Percentiles rank a stretch among this genome's conserved stretches.
Conservation (phyloP, 2,888 invertebrate genomes). For the Eretmocerus hayati region DNA sequence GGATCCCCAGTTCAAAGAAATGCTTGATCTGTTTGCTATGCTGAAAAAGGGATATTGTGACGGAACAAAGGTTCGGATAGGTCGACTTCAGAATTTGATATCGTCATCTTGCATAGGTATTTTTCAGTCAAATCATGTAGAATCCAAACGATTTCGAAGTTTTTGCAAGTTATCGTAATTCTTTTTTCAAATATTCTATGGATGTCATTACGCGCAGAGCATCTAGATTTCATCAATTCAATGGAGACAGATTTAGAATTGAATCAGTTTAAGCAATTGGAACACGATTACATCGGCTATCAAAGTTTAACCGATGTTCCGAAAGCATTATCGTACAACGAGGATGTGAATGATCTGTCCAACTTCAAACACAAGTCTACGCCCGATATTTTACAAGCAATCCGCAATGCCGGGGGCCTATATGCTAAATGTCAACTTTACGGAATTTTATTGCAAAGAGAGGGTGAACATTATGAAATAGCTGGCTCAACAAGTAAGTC, state of each 20-base stretch:
- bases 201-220: no score
- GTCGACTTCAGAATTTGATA: conserved; percentile 88
- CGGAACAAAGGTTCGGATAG: conserved; percentile 91
- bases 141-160: no score
- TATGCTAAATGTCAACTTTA: conserved; percentile 77
- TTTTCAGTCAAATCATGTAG: not conserved
- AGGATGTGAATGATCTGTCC: conserved; percentile 54
- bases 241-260: conserved; percentile 66
- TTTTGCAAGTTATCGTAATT: no score
- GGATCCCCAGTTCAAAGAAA: conserved; percentile 93
- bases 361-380: conserved; percentile 60
- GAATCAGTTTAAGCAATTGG: conserved; percentile 78
- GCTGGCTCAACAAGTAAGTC: conserved; percentile 48
- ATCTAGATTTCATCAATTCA: conserved; percentile 89
- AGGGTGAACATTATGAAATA: conserved; percentile 74
- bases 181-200: no score
- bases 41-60: conserved; percentile 95
- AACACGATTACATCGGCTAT: conserved; percentile 89
- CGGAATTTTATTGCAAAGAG: conserved; percentile 72
- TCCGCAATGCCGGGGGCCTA: conserved; percentile 64
- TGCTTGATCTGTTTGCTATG: conserved; percentile 93
- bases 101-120: conserved; percentile 94
- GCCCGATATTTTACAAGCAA: conserved; percentile 66
- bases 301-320: conserved; percentile 94
- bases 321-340: conserved; percentile 67